Base-by-base conservation (phyloP, 35 echinoderm and acorn worm species). In the Holothuria glaberrima region DNA sequence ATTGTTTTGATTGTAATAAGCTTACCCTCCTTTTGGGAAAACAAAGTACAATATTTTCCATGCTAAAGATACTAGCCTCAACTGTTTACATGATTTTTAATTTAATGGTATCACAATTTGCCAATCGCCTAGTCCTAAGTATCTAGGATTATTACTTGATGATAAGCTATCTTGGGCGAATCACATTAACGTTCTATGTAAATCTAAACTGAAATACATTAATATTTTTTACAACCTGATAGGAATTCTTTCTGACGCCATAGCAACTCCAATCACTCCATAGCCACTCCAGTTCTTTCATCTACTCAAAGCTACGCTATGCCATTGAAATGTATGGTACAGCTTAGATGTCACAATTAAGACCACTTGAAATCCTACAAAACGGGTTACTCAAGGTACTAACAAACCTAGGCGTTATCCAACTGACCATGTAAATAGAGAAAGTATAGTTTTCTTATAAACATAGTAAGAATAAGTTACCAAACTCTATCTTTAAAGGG, bases 171-270 rank as follows among this genome's bases (percentile, higher is more conserved):
- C 24, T 0, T 69, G 65, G 65, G 65, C 24, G 65, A 69, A 69
- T 31, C 65, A 69, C 65, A 69, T 69, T 69, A 27, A 69, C 9
- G 17, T 17, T 69, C 65, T 69, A 25, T 69, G 65, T 69, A 69
- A 69, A 22, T 69, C 65, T 21, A 1, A 17, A 31, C 9, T 69
- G 9, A 69, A 69, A 25, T 69, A 69, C 24, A 69, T 25, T 26
- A 21, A 21, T 7, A 41, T 41, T 41, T 5, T 69, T 69, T 27
- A 69, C n/a, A 18, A 69, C 24, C 2, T 69, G 24, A 69, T 7
- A 9, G 65, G 65, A 22, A 69, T 69, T 25, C n/a, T 69, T 1
- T 25, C 65, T 69, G n/a, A 69, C 10, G 24, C n/a, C 65, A 69
- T 25, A 17, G 65, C 65, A 1, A 69, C 1, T 69, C 65, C 2